These are phyloP conservation scores for Bombus superbus DNA, from an alignment of 1,140 invertebrate genomes.

Conservation along the genomic window DNA sequence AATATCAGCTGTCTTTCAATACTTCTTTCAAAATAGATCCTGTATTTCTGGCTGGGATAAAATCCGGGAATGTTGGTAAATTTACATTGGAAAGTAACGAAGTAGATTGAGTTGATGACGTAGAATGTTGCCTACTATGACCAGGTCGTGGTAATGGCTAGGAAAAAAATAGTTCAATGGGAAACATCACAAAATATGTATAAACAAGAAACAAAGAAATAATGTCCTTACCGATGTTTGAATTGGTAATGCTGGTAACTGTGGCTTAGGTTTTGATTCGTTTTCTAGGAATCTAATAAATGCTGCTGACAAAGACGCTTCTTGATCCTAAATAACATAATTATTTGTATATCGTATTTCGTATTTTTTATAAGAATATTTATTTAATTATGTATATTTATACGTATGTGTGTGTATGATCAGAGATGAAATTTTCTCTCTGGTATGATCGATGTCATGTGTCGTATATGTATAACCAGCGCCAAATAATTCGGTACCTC, in stretches of 20 bases:
- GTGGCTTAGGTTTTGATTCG: slow-evolving; percentile 89
- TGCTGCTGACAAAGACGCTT: slow-evolving; percentile 90
- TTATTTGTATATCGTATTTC: background rate
- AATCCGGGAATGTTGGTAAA: slow-evolving; percentile 85
- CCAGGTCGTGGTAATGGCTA: slow-evolving; percentile 68
- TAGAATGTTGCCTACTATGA: slow-evolving; percentile 64
- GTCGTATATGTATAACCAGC: background rate
- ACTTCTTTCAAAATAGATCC: slow-evolving; percentile 88
- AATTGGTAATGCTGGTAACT: slow-evolving; percentile 86
- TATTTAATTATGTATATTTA: background rate
- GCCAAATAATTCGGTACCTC: background rate
- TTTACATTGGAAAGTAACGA: slow-evolving; percentile 84
- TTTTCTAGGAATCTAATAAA: slow-evolving; percentile 95
- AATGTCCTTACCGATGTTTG: slow-evolving; percentile 73
- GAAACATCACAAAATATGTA: background rate
- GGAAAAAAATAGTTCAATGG: slow-evolving; percentile 23
- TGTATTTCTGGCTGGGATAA: slow-evolving; percentile 86
- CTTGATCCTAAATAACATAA: slow-evolving; percentile 74
- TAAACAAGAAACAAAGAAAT: slow-evolving; percentile 3
- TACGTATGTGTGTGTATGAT: too few species aligned
- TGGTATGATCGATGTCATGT: background rate
- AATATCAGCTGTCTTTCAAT: slow-evolving; percentile 86
- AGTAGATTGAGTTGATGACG: slow-evolving; percentile 80
- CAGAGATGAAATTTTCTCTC: background rate
- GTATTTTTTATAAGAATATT: background rate